Percentiles rank a stretch among this genome's conserved stretches.
Conservation (phyloP, 2,113 vertebrate genomes). For the Larimichthys crocea region DNA sequence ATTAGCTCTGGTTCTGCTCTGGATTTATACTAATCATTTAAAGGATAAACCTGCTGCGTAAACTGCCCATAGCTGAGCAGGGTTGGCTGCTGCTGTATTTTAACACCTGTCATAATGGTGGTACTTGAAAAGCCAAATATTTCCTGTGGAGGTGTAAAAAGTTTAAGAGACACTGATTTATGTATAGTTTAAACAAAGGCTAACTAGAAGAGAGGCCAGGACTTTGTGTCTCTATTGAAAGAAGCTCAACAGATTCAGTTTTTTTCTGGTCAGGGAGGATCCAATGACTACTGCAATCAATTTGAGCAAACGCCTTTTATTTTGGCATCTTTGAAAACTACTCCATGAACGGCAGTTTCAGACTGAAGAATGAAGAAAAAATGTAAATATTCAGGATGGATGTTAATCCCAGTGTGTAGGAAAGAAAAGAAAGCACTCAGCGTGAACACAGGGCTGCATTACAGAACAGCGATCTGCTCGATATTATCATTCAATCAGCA, state of each 20-base stretch:
- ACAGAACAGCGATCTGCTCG: not conserved
- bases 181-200: not conserved
- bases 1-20: no score
- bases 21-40: no score
- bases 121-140: no score
- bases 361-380: conserved; percentile 56
- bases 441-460: conserved; percentile 2
- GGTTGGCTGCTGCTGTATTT: no score
- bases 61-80: no score
- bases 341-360: conserved; percentile 69
- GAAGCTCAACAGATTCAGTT: not conserved
- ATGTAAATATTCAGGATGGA: conserved; percentile 28
- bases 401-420: conserved; percentile 7
- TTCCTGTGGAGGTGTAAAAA: no score
- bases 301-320: conserved; percentile 73
- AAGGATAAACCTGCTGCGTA: no score
- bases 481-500: not conserved
- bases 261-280: conserved; percentile 4
- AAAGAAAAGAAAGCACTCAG: conserved; percentile 17
- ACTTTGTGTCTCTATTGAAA: not conserved
- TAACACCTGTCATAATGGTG: no score
- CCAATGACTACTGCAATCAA: conserved; percentile 38
- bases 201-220: not conserved
- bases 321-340: conserved; percentile 74
- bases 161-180: not conserved